Conservation (phyloP, 2,797 vertebrate genomes). For the Galago senegalensis region DNA sequence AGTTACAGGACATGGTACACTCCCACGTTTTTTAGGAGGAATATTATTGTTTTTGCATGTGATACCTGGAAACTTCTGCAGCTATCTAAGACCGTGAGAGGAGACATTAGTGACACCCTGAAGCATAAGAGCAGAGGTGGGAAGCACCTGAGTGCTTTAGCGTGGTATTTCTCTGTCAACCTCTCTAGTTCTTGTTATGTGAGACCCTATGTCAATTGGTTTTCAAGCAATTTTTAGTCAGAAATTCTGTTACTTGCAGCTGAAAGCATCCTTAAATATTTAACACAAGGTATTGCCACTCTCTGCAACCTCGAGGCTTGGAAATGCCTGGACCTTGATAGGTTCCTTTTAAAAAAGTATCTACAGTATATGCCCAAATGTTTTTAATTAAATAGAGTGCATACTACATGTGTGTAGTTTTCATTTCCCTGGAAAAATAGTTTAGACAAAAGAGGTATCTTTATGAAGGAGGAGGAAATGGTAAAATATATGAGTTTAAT, state of each 20-base stretch:
- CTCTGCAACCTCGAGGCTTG: neutral
- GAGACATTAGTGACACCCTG: rapidly evolving
- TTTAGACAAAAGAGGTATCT: neutral
- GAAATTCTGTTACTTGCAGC: neutral
- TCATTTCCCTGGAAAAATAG: neutral
- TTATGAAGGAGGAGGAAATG: neutral
- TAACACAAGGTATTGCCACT: neutral
- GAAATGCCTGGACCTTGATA: neutral
- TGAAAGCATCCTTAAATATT: neutral
- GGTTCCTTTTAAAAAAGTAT: neutral
- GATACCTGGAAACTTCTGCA: neutral
- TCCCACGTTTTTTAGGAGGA: neutral
- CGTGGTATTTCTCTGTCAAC: neutral
- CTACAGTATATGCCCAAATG: neutral
- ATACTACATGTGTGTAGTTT: neutral
- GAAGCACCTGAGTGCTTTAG: too few relatives aligned
- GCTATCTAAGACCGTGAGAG: neutral
- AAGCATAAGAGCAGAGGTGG: neutral
- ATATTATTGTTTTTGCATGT: neutral
- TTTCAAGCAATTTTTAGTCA: neutral
- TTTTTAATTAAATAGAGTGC: neutral
- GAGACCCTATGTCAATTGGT: neutral
- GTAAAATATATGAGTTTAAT: neutral
- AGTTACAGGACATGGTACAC: neutral
- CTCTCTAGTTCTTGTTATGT: neutral